Conservation (phyloP, 2,113 vertebrate genomes). For the Hyperopisus bebe region DNA sequence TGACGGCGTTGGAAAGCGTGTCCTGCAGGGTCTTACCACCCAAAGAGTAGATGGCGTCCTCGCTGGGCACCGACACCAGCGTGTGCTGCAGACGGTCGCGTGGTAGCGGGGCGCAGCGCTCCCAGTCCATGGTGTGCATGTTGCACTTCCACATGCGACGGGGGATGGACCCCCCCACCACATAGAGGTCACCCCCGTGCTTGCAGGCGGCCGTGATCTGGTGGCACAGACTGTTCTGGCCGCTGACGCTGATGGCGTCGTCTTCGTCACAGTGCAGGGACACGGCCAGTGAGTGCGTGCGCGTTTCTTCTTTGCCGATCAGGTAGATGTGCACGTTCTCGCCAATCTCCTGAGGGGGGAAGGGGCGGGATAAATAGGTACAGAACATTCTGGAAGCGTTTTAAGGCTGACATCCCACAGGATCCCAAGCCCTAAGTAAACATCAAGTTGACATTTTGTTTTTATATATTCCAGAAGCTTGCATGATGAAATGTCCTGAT, state of each 20-base stretch:
- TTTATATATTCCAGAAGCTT: background rate
- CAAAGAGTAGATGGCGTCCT: conserved; percentile 89
- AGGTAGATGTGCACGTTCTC: conserved; percentile 97
- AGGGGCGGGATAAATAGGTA: background rate
- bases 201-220: conserved; percentile 98
- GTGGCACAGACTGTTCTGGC: conserved; percentile 95
- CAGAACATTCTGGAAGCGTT: background rate
- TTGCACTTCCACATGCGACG: conserved; percentile 99
- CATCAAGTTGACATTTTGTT: background rate
- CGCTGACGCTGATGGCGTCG: conserved; percentile 85
- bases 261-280: conserved; percentile 92
- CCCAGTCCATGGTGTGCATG: conserved; percentile 97
- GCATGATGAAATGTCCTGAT: background rate
- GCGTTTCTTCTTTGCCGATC: conserved; percentile 90
- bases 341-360: conserved; percentile 82
- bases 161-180: conserved; percentile 93
- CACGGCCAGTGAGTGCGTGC: conserved; percentile 88
- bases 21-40: conserved; percentile 95
- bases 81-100: conserved; percentile 93
- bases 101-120: conserved; percentile 89
- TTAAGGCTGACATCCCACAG: background rate
- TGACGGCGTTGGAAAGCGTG: conserved; percentile 88
- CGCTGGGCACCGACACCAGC: conserved; percentile 79
- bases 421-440: background rate
- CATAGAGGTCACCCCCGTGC: conserved; percentile 87